phyloP scores from a whole-genome alignment of 2,888 invertebrate genomes.

The Antheraea yamamai region DNA sequence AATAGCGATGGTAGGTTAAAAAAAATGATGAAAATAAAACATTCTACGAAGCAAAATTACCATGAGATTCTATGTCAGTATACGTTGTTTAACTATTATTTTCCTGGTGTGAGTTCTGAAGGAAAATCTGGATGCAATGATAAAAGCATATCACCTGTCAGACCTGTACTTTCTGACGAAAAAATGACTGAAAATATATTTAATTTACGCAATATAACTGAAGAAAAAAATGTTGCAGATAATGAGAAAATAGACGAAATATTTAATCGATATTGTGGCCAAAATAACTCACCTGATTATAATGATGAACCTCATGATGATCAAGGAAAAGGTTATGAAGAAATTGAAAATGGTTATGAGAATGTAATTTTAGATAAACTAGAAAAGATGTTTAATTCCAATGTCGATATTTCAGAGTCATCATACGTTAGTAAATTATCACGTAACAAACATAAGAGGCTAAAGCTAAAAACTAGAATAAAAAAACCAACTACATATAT shows the following conservation, averaged over 20 bases:
- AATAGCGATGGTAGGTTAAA: conserved; percentile 49
- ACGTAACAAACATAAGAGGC: conserved; percentile 18
- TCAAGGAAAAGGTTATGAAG: background rate
- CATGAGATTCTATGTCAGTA: conserved; percentile 51
- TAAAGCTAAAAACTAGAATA: background rate
- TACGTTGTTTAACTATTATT: conserved; percentile 48
- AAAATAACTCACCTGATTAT: background rate
- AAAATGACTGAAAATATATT: background rate
- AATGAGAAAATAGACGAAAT: background rate
- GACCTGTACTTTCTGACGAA: background rate
- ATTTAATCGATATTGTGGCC: background rate
- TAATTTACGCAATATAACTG: background rate
- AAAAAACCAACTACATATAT: conserved; percentile 34
- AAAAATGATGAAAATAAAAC: conserved; percentile 32
- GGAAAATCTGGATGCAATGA: background rate
- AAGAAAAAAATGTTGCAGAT: background rate
- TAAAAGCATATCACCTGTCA: background rate
- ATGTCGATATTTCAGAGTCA: background rate
- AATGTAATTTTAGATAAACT: conserved; percentile 6
- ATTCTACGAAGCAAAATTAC: conserved; percentile 28
- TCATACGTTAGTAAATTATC: conserved; percentile 4
- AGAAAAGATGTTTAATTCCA: background rate
- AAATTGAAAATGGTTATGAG: background rate
- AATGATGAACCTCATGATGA: conserved; percentile 2
- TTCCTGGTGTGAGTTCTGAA: conserved; percentile 30